These are phyloP conservation scores for Gnathonemus echidnorhynchus DNA, from an alignment of 2,113 vertebrate genomes.

Conservation along the genomic window DNA sequence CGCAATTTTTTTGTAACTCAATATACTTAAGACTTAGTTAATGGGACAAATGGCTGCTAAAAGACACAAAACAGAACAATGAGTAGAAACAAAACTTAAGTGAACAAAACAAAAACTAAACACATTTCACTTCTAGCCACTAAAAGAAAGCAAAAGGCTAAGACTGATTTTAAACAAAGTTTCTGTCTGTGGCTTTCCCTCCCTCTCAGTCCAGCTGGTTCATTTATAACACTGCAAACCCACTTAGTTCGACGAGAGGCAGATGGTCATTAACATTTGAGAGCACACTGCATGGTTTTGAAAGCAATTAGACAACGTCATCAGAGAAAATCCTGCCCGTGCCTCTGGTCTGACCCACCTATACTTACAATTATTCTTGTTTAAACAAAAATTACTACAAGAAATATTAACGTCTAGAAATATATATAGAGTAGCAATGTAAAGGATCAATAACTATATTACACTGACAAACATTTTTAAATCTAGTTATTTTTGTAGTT, in stretches of 20 bases:
- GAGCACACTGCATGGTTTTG: slow-evolving; percentile 1
- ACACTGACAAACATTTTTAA: not conserved
- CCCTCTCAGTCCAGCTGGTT: slow-evolving; percentile 2
- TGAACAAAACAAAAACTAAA: not conserved
- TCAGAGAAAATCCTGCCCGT: not conserved
- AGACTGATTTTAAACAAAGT: slow-evolving; percentile 17
- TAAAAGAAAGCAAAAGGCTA: slow-evolving; percentile 25
- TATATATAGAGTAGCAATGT: not conserved
- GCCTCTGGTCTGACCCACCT: not conserved
- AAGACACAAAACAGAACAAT: not conserved
- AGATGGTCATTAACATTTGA: slow-evolving; percentile 9
- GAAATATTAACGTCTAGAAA: not conserved
- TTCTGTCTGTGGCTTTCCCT: not conserved
- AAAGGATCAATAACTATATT: not conserved
- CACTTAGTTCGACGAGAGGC: slow-evolving; percentile 1
- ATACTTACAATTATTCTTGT: not conserved
- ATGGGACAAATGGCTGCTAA: not conserved
- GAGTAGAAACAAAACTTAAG: not conserved
- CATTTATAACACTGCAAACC: slow-evolving; percentile 6
- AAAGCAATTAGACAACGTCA: not conserved
- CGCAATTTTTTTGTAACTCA: not conserved
- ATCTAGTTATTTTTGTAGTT: not conserved
- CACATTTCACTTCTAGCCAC: not conserved
- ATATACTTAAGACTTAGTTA: not conserved
- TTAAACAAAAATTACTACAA: not conserved